A percentile compares a stretch with the other conserved stretches of the same genome.
Conservation (phyloP, 2,797 vertebrate species). For the Paramormyrops hopkinsi region DNA sequence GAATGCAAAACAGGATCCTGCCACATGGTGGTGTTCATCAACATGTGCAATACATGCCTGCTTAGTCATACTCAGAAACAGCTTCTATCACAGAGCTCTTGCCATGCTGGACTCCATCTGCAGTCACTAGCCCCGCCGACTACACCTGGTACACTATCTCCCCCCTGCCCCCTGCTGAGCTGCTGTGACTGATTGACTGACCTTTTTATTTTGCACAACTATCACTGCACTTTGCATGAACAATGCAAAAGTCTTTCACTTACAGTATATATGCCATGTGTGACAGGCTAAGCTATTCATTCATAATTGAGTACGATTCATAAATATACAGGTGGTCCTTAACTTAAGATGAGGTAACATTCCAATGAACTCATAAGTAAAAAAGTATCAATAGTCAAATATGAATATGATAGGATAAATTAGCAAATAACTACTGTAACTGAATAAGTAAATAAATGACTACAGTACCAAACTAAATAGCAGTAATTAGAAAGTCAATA, state of each 20-base stretch:
- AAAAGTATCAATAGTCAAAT: not conserved
- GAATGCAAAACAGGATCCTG: not conserved
- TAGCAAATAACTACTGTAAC: not conserved
- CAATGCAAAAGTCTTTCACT: not conserved
- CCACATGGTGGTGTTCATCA: conserved; percentile 11
- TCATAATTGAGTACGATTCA: not conserved
- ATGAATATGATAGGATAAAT: not conserved
- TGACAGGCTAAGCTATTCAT: not conserved
- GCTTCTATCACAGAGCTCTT: not conserved
- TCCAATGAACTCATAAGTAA: no score
- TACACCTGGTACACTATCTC: not conserved
- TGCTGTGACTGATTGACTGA: not conserved
- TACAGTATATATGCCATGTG: not conserved
- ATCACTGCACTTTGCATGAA: not conserved
- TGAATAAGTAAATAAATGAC: not conserved
- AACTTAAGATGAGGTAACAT: not conserved
- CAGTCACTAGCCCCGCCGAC: not conserved
- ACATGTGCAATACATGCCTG: not conserved
- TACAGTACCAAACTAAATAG: not conserved
- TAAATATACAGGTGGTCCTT: not conserved
- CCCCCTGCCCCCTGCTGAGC: not conserved
- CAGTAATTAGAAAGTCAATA: not conserved
- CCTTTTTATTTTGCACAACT: not conserved
- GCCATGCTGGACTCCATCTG: not conserved
- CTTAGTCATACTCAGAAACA: not conserved